These are phyloP conservation scores for Auanema sp. DNA, from an alignment of 2,888 invertebrate species.

Conservation along the genomic window DNA sequence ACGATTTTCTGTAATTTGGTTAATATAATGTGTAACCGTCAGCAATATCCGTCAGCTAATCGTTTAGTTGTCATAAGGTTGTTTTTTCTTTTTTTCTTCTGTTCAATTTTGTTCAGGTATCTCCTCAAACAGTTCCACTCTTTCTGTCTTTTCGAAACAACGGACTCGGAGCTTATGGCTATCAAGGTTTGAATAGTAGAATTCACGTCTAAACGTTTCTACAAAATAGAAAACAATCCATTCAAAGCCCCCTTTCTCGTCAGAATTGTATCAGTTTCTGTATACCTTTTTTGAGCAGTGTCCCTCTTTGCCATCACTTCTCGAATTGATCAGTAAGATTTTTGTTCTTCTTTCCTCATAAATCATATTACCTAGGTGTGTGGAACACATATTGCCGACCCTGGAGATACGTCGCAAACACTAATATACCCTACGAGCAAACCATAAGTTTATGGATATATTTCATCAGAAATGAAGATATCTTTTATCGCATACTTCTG, in stretches of 20 bases:
- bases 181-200: constrained; percentile 24
- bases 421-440: constrained; percentile 13
- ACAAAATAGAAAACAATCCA: constrained; percentile 15
- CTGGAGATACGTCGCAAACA: constrained; percentile 34
- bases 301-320: constrained; percentile 23
- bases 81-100: background rate
- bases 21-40: constrained; percentile 27
- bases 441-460: constrained; percentile 13
- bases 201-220: too few relatives aligned
- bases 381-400: constrained; percentile 41
- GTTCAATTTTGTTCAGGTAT: constrained; percentile 20
- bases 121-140: constrained; percentile 43
- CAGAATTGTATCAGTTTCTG: constrained; percentile 34
- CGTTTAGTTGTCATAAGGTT: constrained; percentile 36
- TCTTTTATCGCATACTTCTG: constrained; percentile 40
- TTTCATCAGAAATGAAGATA: constrained; percentile 33
- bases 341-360: background rate
- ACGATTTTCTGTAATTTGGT: constrained; percentile 38
- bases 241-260: constrained; percentile 31
- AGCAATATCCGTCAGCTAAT: constrained; percentile 37
- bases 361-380: too few relatives aligned
- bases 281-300: constrained; percentile 36
- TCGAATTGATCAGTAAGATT: constrained; percentile 9
- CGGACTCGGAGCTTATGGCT: constrained; percentile 30
- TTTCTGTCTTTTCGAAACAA: constrained; percentile 33